phyloP scores from a whole-genome alignment of 2,797 vertebrate species.

The Meda fulgida region DNA sequence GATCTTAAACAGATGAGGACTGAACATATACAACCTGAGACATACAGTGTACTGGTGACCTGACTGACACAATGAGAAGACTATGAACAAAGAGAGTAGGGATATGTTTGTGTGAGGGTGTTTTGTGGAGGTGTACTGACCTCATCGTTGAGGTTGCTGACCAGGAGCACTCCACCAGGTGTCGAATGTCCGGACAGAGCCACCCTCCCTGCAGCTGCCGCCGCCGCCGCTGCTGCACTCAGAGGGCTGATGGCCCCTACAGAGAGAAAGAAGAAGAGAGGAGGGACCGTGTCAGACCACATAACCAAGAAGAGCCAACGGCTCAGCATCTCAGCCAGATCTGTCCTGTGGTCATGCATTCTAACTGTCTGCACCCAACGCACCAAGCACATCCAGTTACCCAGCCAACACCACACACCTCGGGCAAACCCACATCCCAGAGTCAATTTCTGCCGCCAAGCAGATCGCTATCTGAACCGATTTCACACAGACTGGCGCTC shows the following conservation, averaged over 20 bases:
- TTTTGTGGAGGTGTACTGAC: conserved; percentile 69
- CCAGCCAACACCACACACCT: conserved; percentile 37
- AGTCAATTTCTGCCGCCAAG: conserved; percentile 32
- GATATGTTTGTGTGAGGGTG: conserved; percentile 28
- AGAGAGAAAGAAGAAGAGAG: conserved; percentile 67
- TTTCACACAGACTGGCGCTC: conserved; percentile 52
- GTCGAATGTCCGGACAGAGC: conserved; percentile 92
- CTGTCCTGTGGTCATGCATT: conserved; percentile 50
- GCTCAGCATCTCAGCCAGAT: conserved; percentile 29
- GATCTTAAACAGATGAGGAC: conserved; percentile 77
- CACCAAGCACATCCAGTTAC: conserved; percentile 37
- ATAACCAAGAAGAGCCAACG: conserved; percentile 3
- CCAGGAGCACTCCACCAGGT: conserved; percentile 89
- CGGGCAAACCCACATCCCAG: conserved; percentile 34
- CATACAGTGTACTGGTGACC: conserved; percentile 70
- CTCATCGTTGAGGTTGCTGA: conserved; percentile 99
- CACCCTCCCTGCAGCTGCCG: conserved; percentile 93
- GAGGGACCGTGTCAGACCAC: conserved; percentile 12
- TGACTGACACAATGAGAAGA: conserved; percentile 51
- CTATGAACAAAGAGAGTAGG: conserved; percentile 48
- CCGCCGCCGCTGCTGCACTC: conserved; percentile 92
- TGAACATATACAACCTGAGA: conserved; percentile 75
- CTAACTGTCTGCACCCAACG: conserved; percentile 42
- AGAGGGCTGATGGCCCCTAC: conserved; percentile 95
- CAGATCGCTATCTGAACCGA: conserved; percentile 36